Evolutionary conservation across 2,888 invertebrate species (phyloP).

Genomic region (Autographa gamma): DNA sequence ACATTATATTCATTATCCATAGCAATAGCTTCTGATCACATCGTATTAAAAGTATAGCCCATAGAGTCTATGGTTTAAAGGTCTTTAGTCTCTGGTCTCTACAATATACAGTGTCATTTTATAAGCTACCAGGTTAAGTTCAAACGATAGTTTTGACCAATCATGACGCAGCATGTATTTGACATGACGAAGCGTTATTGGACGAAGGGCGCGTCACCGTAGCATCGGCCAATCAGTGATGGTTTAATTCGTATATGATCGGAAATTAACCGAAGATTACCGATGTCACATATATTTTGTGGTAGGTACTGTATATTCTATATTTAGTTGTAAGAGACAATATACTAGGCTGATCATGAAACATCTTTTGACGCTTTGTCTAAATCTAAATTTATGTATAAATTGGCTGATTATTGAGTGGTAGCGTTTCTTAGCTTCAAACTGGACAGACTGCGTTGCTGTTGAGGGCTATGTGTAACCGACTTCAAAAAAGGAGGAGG

Average conservation of each 20-base stretch:
- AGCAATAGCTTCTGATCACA: constrained; percentile 9
- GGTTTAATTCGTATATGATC: neutral
- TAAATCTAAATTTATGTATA: neutral
- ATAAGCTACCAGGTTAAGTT: neutral
- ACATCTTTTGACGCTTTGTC: constrained; percentile 2
- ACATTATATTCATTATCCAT: constrained; percentile 14
- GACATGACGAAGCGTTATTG: no score
- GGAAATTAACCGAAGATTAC: neutral
- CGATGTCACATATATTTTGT: neutral
- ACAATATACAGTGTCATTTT: constrained; percentile 1
- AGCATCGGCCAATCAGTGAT: neutral
- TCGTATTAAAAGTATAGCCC: neutral
- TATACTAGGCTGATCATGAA: neutral
- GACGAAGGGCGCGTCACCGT: neutral
- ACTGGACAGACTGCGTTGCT: neutral
- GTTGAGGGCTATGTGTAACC: neutral
- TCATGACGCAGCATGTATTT: neutral
- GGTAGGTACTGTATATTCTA: neutral
- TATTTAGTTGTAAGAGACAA: neutral
- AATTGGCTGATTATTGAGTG: neutral
- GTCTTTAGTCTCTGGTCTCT: constrained; percentile 5
- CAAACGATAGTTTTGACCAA: neutral
- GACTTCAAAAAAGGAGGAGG: no score
- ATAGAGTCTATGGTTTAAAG: neutral
- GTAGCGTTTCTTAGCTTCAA: neutral